These are phyloP conservation scores for Seira ritae DNA, from an alignment of 2,888 invertebrate species.

Conservation along the genomic window DNA sequence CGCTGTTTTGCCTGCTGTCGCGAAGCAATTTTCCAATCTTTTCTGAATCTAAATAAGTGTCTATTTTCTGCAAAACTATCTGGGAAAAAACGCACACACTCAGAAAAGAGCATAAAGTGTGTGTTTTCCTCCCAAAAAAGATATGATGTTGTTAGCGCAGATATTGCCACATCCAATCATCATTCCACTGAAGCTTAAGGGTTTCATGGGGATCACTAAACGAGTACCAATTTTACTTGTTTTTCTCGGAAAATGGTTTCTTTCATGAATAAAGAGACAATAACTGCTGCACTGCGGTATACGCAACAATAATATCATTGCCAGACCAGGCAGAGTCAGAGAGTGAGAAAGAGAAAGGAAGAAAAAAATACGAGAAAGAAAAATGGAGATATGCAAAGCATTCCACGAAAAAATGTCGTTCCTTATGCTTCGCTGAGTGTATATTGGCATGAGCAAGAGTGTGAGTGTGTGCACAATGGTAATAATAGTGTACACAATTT, in stretches of 20 bases:
- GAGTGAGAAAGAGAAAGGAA: not conserved
- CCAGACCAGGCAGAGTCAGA: too few relatives aligned
- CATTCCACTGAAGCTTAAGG: slow-evolving; percentile 51
- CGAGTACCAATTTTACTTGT: slow-evolving; percentile 47
- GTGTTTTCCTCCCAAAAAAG: slow-evolving; percentile 17
- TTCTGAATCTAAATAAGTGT: slow-evolving; percentile 20
- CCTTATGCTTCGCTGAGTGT: slow-evolving; percentile 9
- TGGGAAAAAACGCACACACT: not conserved
- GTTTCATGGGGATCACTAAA: slow-evolving; percentile 61
- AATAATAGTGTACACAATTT: not conserved
- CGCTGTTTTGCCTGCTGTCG: slow-evolving; percentile 53
- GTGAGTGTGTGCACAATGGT: not conserved
- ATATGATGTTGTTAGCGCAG: slow-evolving; percentile 26
- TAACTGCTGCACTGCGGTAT: slow-evolving; percentile 37
- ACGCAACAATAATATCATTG: slow-evolving; percentile 19
- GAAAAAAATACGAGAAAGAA: slow-evolving; percentile 21
- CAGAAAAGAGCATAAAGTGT: not conserved
- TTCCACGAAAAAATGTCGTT: slow-evolving; percentile 24
- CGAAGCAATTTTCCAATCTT: slow-evolving; percentile 51
- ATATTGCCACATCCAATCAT: slow-evolving; percentile 62
- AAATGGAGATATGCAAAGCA: slow-evolving; percentile 24
- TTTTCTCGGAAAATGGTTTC: slow-evolving; percentile 38
- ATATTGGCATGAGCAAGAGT: not conserved
- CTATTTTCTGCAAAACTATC: slow-evolving; percentile 27
- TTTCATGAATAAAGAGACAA: slow-evolving; percentile 32